phyloP scores from a whole-genome alignment of 2,888 invertebrate species.

The Stenolophus ochropezus region DNA sequence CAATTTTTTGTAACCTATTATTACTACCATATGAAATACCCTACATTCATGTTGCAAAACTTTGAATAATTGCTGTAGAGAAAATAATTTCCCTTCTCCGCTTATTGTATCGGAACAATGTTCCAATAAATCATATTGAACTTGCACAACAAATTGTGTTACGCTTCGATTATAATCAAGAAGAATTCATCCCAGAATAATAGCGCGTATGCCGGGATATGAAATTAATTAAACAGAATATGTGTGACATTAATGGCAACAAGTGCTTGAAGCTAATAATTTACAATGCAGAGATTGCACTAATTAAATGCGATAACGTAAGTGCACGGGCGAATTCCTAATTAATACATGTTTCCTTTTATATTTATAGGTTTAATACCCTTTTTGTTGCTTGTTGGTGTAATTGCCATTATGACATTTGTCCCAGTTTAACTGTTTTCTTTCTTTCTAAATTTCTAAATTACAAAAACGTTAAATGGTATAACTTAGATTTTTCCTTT shows the following conservation, averaged over 20 bases:
- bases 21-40: background rate
- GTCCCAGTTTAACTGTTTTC: too few species aligned
- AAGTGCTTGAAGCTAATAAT: conserved; percentile 13
- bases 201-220: background rate
- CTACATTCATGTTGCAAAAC: background rate
- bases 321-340: conserved; percentile 26
- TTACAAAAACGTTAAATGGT: too few species aligned
- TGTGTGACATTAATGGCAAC: conserved; percentile 7
- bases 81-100: background rate
- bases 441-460: too few species aligned
- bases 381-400: background rate
- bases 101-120: background rate
- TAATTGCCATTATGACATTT: background rate
- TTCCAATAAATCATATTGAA: background rate
- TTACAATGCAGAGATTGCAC: conserved; percentile 24
- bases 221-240: conserved; percentile 26
- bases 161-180: background rate
- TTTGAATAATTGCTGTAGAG: background rate
- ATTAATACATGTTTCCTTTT: conserved; percentile 6
- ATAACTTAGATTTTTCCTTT: too few species aligned
- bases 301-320: conserved; percentile 35
- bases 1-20: background rate
- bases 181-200: background rate
- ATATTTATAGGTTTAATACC: background rate
- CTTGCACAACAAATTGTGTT: background rate